Base-by-base conservation (phyloP, 2,113 vertebrate species). In the Chinchilla lanigera region DNA sequence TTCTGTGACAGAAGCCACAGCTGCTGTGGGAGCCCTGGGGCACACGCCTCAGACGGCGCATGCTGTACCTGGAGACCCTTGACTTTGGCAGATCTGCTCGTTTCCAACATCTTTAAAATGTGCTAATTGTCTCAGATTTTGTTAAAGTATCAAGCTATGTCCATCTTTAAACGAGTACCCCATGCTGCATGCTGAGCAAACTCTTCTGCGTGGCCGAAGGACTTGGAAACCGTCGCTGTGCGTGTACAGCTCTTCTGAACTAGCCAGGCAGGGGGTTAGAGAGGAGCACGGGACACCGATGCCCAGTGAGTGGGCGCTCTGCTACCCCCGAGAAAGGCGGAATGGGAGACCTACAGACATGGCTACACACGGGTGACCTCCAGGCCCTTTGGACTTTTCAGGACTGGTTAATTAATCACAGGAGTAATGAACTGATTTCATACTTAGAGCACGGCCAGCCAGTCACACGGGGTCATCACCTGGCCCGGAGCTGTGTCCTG, bases 101-200 rank as follows among this genome's bases (percentile, higher is more conserved):
- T 91, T 89, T 95, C 73, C 35, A 94, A 83, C 90, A 71, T 96
- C 91, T 96, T 96, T 61, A 93, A 90, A 78, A 95, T 88, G 83
- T 81, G 89, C 52, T 80, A 90, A 90, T 85, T 89, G 91, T 86
- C 94, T 95, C 91, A 33, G 86, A 96, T 94, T 96, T 96, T 30
- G 24, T 81, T 93, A 95, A 97, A 96, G 94, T 91, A 94, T 52
- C 82, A 94, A 96, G 33, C 65, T 60, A 9, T 28, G 41, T 83
- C 81, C 97, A 96, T 91, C 96, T 97, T 95, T 91, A 96, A 96
- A 89, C 19, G 65, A 52, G 88, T 2, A 28, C 97, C 91, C 93
- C 89, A 96, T 96, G 96, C 71, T 93, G 96, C 88, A 30, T 89
- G 86, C 67, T 38, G 47, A 86, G 93, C 44, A 58, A 78, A 94